Percentiles rank a stretch among this genome's conserved stretches.
Evolutionary conservation across 2,797 vertebrate species (phyloP).

Genomic region (Lithobates sylvaticus): DNA sequence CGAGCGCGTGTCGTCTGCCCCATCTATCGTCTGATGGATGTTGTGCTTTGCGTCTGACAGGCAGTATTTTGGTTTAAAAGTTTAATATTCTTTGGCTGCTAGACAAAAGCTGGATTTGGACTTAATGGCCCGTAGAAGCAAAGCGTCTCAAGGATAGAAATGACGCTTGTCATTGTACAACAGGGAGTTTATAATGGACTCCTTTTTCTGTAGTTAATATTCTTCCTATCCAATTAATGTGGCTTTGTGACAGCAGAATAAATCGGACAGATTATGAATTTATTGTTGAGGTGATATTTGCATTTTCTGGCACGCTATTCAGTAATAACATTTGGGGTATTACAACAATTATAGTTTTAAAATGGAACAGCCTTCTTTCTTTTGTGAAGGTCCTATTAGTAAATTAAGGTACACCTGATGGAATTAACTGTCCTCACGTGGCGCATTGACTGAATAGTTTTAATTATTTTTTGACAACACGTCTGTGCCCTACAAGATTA

Average conservation of each 20-base stretch:
- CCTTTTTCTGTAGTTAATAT: conserved; percentile 35
- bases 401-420: neutral
- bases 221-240: conserved; percentile 27
- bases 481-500: neutral
- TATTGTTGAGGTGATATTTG: neutral
- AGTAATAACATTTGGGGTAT: neutral
- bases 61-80: conserved; percentile 44
- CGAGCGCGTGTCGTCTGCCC: neutral
- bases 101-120: conserved; percentile 37
- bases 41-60: conserved; percentile 23
- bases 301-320: neutral
- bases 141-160: conserved; percentile 34
- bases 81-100: conserved; percentile 43
- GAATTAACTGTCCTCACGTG: neutral
- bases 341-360: neutral
- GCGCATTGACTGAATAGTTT: neutral
- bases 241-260: conserved; percentile 31
- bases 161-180: conserved; percentile 34
- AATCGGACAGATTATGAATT: conserved; percentile 40
- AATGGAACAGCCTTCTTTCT: neutral
- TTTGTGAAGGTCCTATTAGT: neutral
- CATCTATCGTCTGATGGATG: conserved; percentile 25
- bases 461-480: neutral
- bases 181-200: conserved; percentile 45
- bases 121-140: conserved; percentile 44